Base-by-base conservation (phyloP, 2,113 vertebrate genomes). In the Gila orcuttii region DNA sequence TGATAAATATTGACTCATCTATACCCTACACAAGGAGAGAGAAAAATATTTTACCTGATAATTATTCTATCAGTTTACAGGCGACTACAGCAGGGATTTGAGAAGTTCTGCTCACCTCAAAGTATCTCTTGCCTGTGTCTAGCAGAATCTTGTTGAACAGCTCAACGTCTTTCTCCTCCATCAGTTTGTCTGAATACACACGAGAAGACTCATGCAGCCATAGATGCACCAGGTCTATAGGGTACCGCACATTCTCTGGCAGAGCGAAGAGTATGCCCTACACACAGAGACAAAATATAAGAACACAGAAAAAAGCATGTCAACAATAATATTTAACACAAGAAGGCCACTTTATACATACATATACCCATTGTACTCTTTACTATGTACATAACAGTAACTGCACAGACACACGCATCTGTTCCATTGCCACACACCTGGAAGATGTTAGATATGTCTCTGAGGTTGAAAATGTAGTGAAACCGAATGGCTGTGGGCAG, bases 1-100 rank as follows among this genome's bases (percentile, higher is more conserved):
- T 95, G 93, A 96, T 97, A 90, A 98, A 97, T 90, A 96, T 89
- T 45, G 95, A 95, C 89, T 98, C 95, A 84, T 96, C 96, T 91
- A 96, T 95, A 92, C 95, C 96, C 96, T 96, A 90, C 68, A 88
- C 77, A 62, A 42, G 42, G 5, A 75, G 74, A 52, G 25, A 36
- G 45, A 23, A n/a, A 59, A 23, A 62, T 28, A 8, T 42, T 21
- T 23, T 7, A 39, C 59, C 39, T 39, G 42, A 86, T n/a, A 31
- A 19, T 60, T n/a, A 42, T 45, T 55, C 12, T n/a, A 55, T 57
- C 13, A 55, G 28, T n/a, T 73, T 0, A 73, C 13, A 21, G 47
- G 47, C 6, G 6, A 39, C 31, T 23, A 50, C 4, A 66, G 0
- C 21, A 15, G 25, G 42, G 1, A 28, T 31, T 50, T 15, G 7